Evolutionary conservation across 1,140 invertebrate species (phyloP), one percentile per base, ranked within the genome.

Genomic region (Lepidurus packardi): DNA sequence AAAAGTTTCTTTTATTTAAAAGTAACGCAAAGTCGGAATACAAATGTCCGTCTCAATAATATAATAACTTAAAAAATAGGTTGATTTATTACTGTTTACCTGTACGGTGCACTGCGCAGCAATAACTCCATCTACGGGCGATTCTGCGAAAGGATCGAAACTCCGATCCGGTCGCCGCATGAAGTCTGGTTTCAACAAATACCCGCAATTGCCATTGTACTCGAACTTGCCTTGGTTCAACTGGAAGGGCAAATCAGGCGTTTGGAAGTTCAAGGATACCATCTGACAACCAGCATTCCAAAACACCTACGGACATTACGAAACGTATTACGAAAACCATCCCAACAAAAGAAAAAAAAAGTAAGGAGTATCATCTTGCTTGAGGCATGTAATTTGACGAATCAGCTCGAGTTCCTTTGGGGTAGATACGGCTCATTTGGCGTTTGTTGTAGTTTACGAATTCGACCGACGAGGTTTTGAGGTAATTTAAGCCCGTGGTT

Each of bases 201-300:
- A 99, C 6, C 98, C 97, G 83, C 91, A 97, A 82, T 94, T 94
- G 25, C 96, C 97, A 84, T 98, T 98, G 84, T 98, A 98, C 85
- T 99, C 98, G 87, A 99, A 99, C 89, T 99, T 99, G 80, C 98
- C 98, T 88, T 99, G 97, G 87, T 99, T 99, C 78, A 99, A 87
- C 87, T 99, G 98, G 97, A 99, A 99, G 13, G 97, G 97, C 80
- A 99, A 87, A 89, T 99, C 98, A 16, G 97, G 92, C 13, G 98
- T 99, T 90, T 99, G 98, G 87, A 99, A 99, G 88, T 99, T 99
- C n/a, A 99, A 87, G 0, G 98, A 97, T 13, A 99, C 98, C 98
- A 99, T 99, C 87, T 95, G 93, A 83, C 93, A 94, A 79, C 93
- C 93, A 45, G 93, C 93, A 86, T 95, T 95, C 93, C 93, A 95